Evolutionary conservation across 2,888 invertebrate genomes (phyloP).

Genomic region (Entomobrya multifasciata): DNA sequence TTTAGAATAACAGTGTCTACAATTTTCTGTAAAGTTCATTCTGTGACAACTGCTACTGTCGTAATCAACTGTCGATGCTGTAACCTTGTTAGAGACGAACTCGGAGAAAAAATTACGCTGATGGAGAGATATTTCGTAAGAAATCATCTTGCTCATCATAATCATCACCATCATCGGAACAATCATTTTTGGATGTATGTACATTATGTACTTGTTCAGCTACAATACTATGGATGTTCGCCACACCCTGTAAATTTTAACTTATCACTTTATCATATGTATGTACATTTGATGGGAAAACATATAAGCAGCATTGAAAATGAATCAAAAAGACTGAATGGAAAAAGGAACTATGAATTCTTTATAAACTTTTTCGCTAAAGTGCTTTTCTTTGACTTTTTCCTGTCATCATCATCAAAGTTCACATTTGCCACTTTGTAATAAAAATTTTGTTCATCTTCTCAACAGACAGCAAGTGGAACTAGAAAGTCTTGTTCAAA

Average conservation of each 20-base stretch:
- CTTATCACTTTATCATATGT: background rate
- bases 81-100: constrained; percentile 47
- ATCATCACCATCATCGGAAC: no score
- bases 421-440: constrained; percentile 66
- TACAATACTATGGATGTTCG: no score
- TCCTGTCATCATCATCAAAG: constrained; percentile 68
- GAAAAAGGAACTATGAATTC: constrained; percentile 40
- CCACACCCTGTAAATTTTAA: background rate
- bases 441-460: constrained; percentile 55
- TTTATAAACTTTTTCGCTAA: constrained; percentile 56
- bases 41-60: no score
- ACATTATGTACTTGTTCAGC: background rate
- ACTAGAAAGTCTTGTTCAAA: background rate
- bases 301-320: background rate
- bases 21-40: no score
- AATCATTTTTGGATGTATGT: constrained; percentile 18
- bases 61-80: constrained; percentile 26
- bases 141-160: constrained; percentile 18
- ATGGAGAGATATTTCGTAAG: constrained; percentile 38
- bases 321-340: constrained; percentile 45
- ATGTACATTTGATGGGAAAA: no score
- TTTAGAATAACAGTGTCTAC: no score
- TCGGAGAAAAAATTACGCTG: constrained; percentile 46
- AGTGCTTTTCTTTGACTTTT: constrained; percentile 68
- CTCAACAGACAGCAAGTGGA: background rate